A percentile compares a stretch with the other conserved stretches of the same genome.
Conservation (phyloP, 1,140 invertebrate genomes). For the Hylaeus volcanicus region DNA sequence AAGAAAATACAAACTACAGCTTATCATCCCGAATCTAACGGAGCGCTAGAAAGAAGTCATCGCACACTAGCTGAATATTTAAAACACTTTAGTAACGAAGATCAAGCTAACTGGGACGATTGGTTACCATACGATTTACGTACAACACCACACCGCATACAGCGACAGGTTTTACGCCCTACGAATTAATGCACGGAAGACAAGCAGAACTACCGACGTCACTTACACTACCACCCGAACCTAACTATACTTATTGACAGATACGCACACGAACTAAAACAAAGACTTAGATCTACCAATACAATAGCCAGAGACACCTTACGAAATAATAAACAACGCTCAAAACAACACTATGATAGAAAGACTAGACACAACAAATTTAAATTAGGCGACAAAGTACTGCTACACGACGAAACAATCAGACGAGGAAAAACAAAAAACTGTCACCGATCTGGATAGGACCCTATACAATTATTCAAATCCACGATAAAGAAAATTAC, state of each 20-base stretch:
- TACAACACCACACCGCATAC: slow-evolving; percentile 11
- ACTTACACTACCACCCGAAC: neutral
- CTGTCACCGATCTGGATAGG: neutral
- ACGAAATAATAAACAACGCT: neutral
- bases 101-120: neutral
- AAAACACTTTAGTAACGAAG: neutral
- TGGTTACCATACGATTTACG: slow-evolving; percentile 8
- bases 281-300: neutral
- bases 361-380: neutral
- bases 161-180: neutral
- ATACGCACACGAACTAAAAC: neutral
- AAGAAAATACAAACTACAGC: slow-evolving; percentile 55
- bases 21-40: slow-evolving; percentile 65
- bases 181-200: neutral
- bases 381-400: neutral
- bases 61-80: slow-evolving; percentile 13
- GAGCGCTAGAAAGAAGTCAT: slow-evolving; percentile 65
- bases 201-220: neutral
- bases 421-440: neutral
- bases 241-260: neutral
- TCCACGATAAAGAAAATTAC: too few species aligned
- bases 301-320: neutral
- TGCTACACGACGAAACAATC: neutral
- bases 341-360: neutral
- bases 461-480: too few species aligned